phyloP scores from a whole-genome alignment of 2,797 vertebrate species.

The Mus minutoides region DNA sequence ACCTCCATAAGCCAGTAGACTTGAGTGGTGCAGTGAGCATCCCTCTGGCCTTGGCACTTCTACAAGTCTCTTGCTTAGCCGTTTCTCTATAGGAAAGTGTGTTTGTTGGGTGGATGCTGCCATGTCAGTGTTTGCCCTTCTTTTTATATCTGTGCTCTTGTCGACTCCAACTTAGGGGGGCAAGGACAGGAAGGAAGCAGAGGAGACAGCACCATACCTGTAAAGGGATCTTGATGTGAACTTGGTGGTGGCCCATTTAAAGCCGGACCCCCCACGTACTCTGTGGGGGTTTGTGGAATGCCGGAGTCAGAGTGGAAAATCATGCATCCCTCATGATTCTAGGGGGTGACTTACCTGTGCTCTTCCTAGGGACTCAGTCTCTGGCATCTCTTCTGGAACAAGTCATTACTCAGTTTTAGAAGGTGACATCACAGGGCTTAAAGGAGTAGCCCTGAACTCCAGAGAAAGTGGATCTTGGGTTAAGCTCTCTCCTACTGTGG shows the following conservation, averaged over 20 bases:
- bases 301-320: neutral
- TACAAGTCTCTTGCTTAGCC: neutral
- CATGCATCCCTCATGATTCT: neutral
- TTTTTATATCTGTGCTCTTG: neutral
- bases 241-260: neutral
- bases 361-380: neutral
- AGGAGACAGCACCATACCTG: neutral
- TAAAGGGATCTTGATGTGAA: neutral
- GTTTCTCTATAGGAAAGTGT: neutral
- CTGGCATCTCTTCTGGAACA: neutral
- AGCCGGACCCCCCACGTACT: neutral
- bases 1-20: fast-evolving
- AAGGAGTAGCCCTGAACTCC: neutral
- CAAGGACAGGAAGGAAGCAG: neutral
- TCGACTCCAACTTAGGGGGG: neutral
- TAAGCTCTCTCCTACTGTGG: neutral
- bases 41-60: neutral
- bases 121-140: neutral
- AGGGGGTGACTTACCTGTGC: neutral
- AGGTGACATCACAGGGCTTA: neutral
- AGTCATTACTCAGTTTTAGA: neutral
- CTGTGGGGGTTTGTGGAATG: neutral
- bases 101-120: neutral
- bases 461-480: neutral
- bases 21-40: neutral